A percentile compares a stretch with the other conserved stretches of the same genome.
phyloP scores from a whole-genome alignment of 2,888 invertebrate genomes.

The Hirtodrosophila duncani region DNA sequence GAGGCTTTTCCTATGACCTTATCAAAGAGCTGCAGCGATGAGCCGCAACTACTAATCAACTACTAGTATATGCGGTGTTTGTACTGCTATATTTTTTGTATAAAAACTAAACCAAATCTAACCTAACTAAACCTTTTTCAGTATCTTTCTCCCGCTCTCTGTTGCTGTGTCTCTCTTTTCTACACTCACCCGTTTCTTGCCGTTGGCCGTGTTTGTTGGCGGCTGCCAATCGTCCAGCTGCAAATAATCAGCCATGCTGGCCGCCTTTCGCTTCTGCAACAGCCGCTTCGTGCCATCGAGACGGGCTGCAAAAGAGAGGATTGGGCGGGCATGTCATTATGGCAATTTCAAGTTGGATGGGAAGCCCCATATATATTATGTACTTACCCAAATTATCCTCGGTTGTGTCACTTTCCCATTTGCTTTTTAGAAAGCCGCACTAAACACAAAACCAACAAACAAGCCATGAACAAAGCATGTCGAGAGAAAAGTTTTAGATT shows the following conservation, averaged over 20 bases:
- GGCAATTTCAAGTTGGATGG: too few relatives aligned
- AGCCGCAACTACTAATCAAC: too few relatives aligned
- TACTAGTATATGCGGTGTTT: too few relatives aligned
- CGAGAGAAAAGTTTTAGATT: not conserved
- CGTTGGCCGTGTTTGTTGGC: conserved; percentile 81
- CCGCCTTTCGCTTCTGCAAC: conserved; percentile 79
- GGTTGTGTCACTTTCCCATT: conserved; percentile 93
- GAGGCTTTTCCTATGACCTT: too few relatives aligned
- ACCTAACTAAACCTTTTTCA: too few relatives aligned
- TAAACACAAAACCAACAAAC: conserved; percentile 41
- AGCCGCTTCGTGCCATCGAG: conserved; percentile 91
- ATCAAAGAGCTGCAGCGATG: too few relatives aligned
- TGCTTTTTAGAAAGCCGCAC: conserved; percentile 81
- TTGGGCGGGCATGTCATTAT: too few relatives aligned
- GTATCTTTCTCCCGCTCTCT: too few relatives aligned
- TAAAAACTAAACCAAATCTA: too few relatives aligned
- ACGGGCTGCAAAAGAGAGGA: conserved; percentile 93
- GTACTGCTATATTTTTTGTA: too few relatives aligned
- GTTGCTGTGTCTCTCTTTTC: not conserved
- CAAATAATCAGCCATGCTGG: conserved; percentile 95
- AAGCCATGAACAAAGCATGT: conserved; percentile 19
- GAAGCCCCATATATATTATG: too few relatives aligned
- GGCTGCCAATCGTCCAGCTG: conserved; percentile 87
- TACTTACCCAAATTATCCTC: conserved; percentile 91
- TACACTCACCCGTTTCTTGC: conserved; percentile 91